Conservation (phyloP, 2,888 invertebrate species). For the Acronicta leporina region DNA sequence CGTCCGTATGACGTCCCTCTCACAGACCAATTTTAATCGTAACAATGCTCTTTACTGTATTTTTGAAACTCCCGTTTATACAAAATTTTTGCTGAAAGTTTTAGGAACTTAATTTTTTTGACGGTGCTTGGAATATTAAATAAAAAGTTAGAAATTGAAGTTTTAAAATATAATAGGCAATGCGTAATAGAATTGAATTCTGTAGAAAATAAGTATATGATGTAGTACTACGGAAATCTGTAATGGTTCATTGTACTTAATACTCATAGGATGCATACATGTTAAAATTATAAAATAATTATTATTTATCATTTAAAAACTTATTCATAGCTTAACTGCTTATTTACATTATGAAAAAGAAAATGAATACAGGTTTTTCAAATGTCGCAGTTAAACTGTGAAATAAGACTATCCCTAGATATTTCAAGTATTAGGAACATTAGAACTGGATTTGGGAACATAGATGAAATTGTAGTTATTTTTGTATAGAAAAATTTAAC, state of each 20-base stretch:
- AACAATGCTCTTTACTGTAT: slow-evolving; percentile 32
- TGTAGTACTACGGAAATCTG: slow-evolving; percentile 8
- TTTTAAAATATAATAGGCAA: slow-evolving; percentile 59
- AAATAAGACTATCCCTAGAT: slow-evolving; percentile 44
- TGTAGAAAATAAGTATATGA: slow-evolving; percentile 29
- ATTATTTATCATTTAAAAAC: slow-evolving; percentile 14
- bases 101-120: slow-evolving; percentile 48
- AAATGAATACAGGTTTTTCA: slow-evolving; percentile 36
- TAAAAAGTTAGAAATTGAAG: slow-evolving; percentile 34
- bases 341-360: slow-evolving; percentile 29
- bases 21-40: slow-evolving; percentile 55
- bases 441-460: slow-evolving; percentile 70
- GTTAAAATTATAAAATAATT: background rate
- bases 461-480: slow-evolving; percentile 69
- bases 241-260: slow-evolving; percentile 15
- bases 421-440: slow-evolving; percentile 44
- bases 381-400: slow-evolving; percentile 55
- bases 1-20: slow-evolving; percentile 46
- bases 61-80: slow-evolving; percentile 18
- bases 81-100: slow-evolving; percentile 16
- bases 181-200: slow-evolving; percentile 70
- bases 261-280: background rate
- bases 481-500: slow-evolving; percentile 58
- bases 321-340: slow-evolving; percentile 53
- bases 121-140: slow-evolving; percentile 55